These are phyloP conservation scores for Alces alces DNA, from an alignment of 2,113 vertebrate species.

Conservation along the genomic window DNA sequence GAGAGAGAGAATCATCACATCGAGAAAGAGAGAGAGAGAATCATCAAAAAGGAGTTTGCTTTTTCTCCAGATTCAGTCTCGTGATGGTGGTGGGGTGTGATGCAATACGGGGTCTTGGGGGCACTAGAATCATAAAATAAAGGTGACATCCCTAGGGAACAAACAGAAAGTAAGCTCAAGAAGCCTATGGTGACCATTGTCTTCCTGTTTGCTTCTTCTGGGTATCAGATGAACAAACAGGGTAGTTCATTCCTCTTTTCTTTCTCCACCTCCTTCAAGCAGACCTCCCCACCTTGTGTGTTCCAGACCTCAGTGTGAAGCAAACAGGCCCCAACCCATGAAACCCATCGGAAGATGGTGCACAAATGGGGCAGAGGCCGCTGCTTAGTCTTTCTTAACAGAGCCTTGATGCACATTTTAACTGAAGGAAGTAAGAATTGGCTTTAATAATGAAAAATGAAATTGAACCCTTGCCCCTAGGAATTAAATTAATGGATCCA, in stretches of 20 bases:
- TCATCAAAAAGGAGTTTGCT: slow-evolving; percentile 81
- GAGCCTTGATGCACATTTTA: not conserved
- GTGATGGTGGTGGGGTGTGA: slow-evolving; percentile 77
- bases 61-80: slow-evolving; percentile 83
- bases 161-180: slow-evolving; percentile 78
- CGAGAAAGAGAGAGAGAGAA: slow-evolving; percentile 79
- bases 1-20: slow-evolving; percentile 70
- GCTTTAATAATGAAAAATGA: not conserved
- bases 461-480: not conserved
- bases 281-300: not conserved
- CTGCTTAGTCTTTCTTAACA: not conserved
- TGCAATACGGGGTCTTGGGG: slow-evolving; percentile 81
- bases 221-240: not conserved
- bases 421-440: not conserved
- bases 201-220: not conserved
- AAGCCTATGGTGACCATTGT: not conserved
- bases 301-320: not conserved
- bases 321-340: too few relatives aligned
- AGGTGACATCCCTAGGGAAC: slow-evolving; percentile 80
- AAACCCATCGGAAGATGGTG: fast-evolving
- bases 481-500: not conserved
- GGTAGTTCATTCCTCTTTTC: not conserved
- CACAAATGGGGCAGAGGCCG: too few relatives aligned
- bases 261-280: too few relatives aligned
- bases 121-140: slow-evolving; percentile 81